Evolutionary conservation across 2,797 vertebrate species (phyloP).

Genomic region (Stomatorhinus walkeri): DNA sequence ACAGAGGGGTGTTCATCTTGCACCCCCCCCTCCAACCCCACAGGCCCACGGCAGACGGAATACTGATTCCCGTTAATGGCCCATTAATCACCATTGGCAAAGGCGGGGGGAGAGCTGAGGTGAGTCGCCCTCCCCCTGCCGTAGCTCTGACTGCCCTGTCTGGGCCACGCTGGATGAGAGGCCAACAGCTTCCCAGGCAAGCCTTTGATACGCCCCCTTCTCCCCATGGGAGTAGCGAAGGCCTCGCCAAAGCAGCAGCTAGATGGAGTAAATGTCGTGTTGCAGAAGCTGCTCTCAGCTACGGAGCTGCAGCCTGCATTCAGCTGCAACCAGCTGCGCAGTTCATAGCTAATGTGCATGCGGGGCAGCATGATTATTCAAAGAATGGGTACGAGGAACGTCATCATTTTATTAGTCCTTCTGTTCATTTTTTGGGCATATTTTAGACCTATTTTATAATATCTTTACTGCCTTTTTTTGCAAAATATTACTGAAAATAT

Average conservation of each 20-base stretch:
- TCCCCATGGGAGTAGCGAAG: background rate
- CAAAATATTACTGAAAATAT: background rate
- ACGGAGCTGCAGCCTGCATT: background rate
- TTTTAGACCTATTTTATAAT: background rate
- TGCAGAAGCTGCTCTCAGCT: background rate
- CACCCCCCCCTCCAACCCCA: background rate
- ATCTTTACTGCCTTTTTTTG: background rate
- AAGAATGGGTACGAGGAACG: background rate
- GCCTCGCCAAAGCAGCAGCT: background rate
- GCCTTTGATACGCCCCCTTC: background rate
- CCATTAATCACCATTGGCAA: constrained; percentile 13
- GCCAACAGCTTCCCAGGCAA: background rate
- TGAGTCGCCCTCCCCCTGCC: background rate
- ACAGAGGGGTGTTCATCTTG: background rate
- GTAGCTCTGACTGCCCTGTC: background rate
- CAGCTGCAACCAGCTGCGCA: background rate
- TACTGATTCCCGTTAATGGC: constrained; percentile 15
- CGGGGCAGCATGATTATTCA: background rate
- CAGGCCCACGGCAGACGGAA: background rate
- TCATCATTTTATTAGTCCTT: background rate
- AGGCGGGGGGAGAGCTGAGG: background rate
- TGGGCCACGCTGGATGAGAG: background rate
- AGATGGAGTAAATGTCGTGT: background rate
- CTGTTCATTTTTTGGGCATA: background rate
- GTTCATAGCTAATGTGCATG: background rate